phyloP scores from a whole-genome alignment of 2,888 invertebrate genomes.

The Trilocha varians region DNA sequence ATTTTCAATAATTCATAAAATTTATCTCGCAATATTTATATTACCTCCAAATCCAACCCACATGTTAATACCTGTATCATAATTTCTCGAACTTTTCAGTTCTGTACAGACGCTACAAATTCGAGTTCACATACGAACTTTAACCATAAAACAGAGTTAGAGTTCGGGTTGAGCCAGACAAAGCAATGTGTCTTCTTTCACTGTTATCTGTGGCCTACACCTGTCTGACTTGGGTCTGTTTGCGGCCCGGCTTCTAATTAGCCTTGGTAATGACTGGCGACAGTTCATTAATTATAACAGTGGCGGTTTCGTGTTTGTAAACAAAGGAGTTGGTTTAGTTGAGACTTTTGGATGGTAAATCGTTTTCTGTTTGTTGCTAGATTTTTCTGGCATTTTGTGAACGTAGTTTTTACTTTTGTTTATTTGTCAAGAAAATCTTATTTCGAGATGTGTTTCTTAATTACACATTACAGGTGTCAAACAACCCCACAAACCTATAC shows the following conservation, averaged over 20 bases:
- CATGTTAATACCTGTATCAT: too few species aligned
- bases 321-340: background rate
- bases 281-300: slow-evolving; percentile 46
- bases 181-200: slow-evolving; percentile 31
- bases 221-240: slow-evolving; percentile 49
- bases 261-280: slow-evolving; percentile 43
- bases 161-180: slow-evolving; percentile 28
- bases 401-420: too few species aligned
- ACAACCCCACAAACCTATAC: too few species aligned
- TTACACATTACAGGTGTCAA: too few species aligned
- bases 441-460: too few species aligned
- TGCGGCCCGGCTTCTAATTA: slow-evolving; percentile 49
- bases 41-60: too few species aligned
- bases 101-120: slow-evolving; percentile 4
- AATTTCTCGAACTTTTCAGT: background rate
- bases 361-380: too few species aligned
- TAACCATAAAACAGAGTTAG: slow-evolving; percentile 10
- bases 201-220: slow-evolving; percentile 33
- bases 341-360: too few species aligned
- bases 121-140: slow-evolving; percentile 6
- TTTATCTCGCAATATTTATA: too few species aligned
- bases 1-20: too few species aligned
- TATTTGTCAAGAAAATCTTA: too few species aligned
- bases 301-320: background rate
- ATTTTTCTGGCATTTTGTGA: too few species aligned